phyloP scores from a whole-genome alignment of 2,797 vertebrate species.

The Lates japonicus region DNA sequence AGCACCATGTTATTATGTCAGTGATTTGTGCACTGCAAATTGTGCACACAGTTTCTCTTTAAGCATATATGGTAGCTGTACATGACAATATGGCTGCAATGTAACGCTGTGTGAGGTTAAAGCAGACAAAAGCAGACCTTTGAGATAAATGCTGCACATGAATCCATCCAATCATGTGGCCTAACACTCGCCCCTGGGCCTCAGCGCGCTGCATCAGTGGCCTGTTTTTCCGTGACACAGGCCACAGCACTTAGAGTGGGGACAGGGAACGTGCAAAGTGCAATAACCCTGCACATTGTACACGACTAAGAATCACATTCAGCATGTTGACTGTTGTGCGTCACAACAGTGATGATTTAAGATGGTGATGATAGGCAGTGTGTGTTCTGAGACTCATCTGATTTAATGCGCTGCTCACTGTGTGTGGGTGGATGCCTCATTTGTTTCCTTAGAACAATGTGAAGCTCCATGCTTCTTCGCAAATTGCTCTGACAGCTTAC shows the following conservation, averaged over 20 bases:
- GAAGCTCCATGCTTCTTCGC: conserved; percentile 36
- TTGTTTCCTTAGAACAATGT: conserved; percentile 58
- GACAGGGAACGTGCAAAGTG: conserved; percentile 54
- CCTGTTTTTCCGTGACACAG: conserved; percentile 82
- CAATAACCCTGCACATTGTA: conserved; percentile 44
- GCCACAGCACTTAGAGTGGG: conserved; percentile 51
- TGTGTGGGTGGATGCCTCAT: conserved; percentile 49
- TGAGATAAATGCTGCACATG: conserved; percentile 75
- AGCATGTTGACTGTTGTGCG: conserved; percentile 51
- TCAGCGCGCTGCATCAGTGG: conserved; percentile 71
- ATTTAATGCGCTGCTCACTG: conserved; percentile 55
- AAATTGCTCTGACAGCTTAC: conserved; percentile 48
- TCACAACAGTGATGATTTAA: conserved; percentile 56
- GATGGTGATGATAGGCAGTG: conserved; percentile 46
- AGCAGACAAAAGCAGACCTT: conserved; percentile 70
- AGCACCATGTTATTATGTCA: not conserved
- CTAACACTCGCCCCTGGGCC: conserved; percentile 73
- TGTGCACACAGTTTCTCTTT: conserved; percentile 7
- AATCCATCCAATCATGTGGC: conserved; percentile 80
- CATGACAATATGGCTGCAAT: conserved; percentile 47
- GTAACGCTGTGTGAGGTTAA: conserved; percentile 55
- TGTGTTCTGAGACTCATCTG: conserved; percentile 48
- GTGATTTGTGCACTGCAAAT: conserved; percentile 11
- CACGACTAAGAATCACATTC: conserved; percentile 47
- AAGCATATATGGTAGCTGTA: conserved; percentile 22